phyloP scores from a whole-genome alignment of 2,888 invertebrate genomes.

The Synanthedon myopaeformis region DNA sequence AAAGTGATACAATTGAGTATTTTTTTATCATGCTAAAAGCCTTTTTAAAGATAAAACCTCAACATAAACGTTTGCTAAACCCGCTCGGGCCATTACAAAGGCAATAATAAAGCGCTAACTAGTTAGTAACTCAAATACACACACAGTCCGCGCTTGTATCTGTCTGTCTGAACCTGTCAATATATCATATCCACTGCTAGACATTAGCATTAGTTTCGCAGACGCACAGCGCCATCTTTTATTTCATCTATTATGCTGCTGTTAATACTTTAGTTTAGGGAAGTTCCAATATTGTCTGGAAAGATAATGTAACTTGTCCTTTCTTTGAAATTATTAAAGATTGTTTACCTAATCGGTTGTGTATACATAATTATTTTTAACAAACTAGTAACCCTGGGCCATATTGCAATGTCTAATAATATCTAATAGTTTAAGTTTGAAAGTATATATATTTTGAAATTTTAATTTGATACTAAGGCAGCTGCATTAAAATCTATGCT shows the following conservation, averaged over 20 bases:
- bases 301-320: background rate
- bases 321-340: background rate
- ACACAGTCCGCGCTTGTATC: slow-evolving; percentile 15
- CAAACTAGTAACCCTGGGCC: no score
- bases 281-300: background rate
- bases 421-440: no score
- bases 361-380: no score
- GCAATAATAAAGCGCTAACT: slow-evolving; percentile 42
- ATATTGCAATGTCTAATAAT: no score
- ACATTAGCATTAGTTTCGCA: slow-evolving; percentile 50
- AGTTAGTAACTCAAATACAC: slow-evolving; percentile 21
- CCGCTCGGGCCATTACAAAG: background rate
- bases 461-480: no score
- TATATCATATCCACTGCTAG: slow-evolving; percentile 51
- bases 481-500: no score
- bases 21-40: no score
- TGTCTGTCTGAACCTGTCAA: slow-evolving; percentile 45
- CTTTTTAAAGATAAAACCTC: background rate
- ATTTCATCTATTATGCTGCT: slow-evolving; percentile 20
- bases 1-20: no score
- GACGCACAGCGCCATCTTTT: slow-evolving; percentile 45
- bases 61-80: background rate
- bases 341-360: no score
- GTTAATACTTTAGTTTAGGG: background rate
- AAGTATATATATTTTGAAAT: no score